Base-by-base conservation (phyloP, 1,140 invertebrate species). In the Sesamia nonagrioides region DNA sequence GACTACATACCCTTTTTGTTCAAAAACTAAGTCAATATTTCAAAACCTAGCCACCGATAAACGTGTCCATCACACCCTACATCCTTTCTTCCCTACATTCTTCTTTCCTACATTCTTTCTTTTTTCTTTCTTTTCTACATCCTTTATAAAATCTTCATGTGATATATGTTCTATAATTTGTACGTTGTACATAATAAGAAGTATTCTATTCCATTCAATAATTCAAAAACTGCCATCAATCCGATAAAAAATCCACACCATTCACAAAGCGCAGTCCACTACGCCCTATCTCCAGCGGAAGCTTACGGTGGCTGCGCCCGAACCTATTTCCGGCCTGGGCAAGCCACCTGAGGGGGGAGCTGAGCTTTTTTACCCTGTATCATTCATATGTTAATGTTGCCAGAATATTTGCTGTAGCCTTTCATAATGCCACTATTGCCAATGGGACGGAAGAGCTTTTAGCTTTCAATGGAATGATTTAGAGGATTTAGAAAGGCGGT, bases 311-410 rank as follows among this genome's bases (percentile, higher is more conserved):
- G 72, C 74, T 75, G 60, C 82, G 80, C 76, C 74, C 84, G 81
- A 87, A 86, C 86, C 85, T 89, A 91, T 90, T 90, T 92, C 91
- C 90, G 86, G 77, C 66, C 77, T 80, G 86, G 82, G 82, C 81
- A 73, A 79, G 83, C 88, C 86, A 91, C 89, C 88, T 91, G 88
- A 82, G 86, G 86, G 15, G 45, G 21, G 50, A 11, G 15, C 7
- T 1, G 60, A 72, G 83, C 77, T 87, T 90, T 90, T 91, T 90
- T 88, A 89, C 79, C 50, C 76, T 76, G 80, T 82, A 87, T 88
- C 91, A 92, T 92, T 92, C 91, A 92, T 90, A 92, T 92, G 91
- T 81, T 91, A 92, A 92, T 92, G 84, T 83, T 17, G 66, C 66
- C 79, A 69, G 74, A 89, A 88, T 85, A 89, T 89, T 91, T 88